Conservation (phyloP, 2,113 vertebrate genomes). For the Spea bombifrons region DNA sequence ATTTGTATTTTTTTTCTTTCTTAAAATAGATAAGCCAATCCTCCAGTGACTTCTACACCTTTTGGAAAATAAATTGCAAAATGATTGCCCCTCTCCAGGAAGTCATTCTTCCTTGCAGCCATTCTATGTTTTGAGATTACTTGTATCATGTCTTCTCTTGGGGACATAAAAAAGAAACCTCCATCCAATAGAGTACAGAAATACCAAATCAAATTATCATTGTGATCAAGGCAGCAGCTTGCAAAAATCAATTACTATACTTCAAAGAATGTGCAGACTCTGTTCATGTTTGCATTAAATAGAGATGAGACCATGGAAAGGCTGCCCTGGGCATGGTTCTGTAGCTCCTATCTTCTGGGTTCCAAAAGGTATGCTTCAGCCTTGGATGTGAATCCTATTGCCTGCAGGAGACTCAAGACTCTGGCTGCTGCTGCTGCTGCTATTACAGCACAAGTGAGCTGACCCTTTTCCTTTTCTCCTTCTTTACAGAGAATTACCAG, state of each 20-base stretch:
- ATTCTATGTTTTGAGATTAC: slow-evolving; percentile 11
- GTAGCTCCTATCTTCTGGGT: slow-evolving; percentile 6
- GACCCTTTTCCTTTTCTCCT: slow-evolving; percentile 35
- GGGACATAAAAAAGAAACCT: slow-evolving; percentile 6
- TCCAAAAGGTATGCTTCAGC: slow-evolving; percentile 21
- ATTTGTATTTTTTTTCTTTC: not conserved
- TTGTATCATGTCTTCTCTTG: slow-evolving; percentile 7
- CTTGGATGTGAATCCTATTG: slow-evolving; percentile 32
- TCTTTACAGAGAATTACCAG: slow-evolving; percentile 34
- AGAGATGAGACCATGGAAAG: slow-evolving; percentile 12
- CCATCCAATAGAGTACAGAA: slow-evolving; percentile 8
- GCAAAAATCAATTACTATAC: slow-evolving; percentile 34
- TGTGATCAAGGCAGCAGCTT: slow-evolving; percentile 31
- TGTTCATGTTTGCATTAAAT: slow-evolving; percentile 19
- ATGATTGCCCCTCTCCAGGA: slow-evolving; percentile 21
- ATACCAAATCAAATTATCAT: slow-evolving; percentile 20
- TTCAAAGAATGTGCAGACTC: slow-evolving; percentile 24
- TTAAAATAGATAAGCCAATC: slow-evolving; percentile 24
- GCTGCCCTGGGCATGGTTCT: slow-evolving; percentile 17
- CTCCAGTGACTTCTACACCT: slow-evolving; percentile 12
- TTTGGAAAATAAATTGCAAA: not conserved
- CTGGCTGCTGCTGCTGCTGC: slow-evolving; percentile 23
- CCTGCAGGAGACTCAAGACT: slow-evolving; percentile 31
- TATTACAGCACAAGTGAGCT: slow-evolving; percentile 47
- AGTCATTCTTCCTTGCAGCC: slow-evolving; percentile 19